Percentiles rank a stretch among this genome's conserved stretches.
These are phyloP conservation scores for Babyrousa celebensis DNA, from an alignment of 2,797 vertebrate species.

Conservation along the genomic window DNA sequence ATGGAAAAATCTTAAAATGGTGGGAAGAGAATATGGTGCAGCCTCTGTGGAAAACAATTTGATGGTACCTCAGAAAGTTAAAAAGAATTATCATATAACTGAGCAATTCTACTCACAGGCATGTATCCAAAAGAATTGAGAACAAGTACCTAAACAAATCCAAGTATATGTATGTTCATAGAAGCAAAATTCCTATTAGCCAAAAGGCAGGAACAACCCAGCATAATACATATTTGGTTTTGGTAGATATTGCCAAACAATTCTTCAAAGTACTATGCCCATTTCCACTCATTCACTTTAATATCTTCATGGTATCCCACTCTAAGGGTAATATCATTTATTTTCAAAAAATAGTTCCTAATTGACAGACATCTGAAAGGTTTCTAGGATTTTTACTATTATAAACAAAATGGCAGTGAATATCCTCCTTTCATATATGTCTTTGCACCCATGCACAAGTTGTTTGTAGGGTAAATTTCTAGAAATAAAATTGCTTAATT, in stretches of 20 bases:
- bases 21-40: constrained; percentile 18
- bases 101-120: neutral
- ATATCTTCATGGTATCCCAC: neutral
- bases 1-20: neutral
- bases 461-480: constrained; percentile 30
- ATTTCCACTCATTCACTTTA: neutral
- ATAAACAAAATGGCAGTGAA: constrained; percentile 36
- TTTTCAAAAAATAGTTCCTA: neutral
- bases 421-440: neutral
- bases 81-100: neutral
- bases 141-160: constrained; percentile 4
- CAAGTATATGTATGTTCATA: neutral
- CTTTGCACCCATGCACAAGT: neutral
- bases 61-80: neutral
- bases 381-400: constrained; percentile 23
- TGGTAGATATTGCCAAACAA: neutral
- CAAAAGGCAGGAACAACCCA: neutral
- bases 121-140: neutral
- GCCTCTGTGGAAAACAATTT: constrained; percentile 1
- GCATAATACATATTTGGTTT: neutral
- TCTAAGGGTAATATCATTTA: neutral
- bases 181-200: neutral
- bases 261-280: constrained; percentile 15
- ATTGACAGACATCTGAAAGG: neutral
- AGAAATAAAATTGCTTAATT: constrained; percentile 56